phyloP scores from a whole-genome alignment of 1,140 invertebrate genomes.

The Euborellia annulipes region DNA sequence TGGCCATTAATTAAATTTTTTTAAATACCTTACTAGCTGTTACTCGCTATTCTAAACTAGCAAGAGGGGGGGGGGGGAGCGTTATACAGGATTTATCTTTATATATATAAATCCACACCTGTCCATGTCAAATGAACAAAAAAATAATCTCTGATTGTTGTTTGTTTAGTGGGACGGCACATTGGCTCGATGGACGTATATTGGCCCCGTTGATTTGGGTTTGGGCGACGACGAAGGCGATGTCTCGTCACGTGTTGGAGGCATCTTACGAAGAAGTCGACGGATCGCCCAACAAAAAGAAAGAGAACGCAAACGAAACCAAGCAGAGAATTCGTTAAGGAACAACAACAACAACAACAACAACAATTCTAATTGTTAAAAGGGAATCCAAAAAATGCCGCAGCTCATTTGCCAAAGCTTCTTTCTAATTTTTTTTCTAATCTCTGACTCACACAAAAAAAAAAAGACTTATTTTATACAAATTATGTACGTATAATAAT shows the following conservation, averaged over 20 bases:
- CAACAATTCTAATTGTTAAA: not conserved
- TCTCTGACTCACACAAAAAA: too few relatives aligned
- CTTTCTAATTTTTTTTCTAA: too few relatives aligned
- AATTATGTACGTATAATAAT: too few relatives aligned
- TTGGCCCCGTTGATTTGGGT: conserved; percentile 4
- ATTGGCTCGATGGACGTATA: conserved; percentile 36
- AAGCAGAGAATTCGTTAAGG: not conserved
- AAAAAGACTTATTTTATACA: too few relatives aligned
- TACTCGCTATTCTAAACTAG: not conserved
- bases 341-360: not conserved
- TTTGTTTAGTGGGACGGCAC: conserved; percentile 50
- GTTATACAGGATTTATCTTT: conserved; percentile 12
- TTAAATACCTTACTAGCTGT: not conserved
- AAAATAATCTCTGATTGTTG: too few relatives aligned
- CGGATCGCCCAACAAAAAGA: not conserved
- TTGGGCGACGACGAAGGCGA: conserved; percentile 5
- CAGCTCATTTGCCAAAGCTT: too few relatives aligned
- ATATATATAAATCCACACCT: too few relatives aligned
- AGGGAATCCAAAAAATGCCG: too few relatives aligned
- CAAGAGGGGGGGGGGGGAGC: too few relatives aligned
- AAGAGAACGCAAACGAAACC: not conserved
- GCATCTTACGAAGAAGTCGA: too few relatives aligned
- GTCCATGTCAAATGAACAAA: too few relatives aligned
- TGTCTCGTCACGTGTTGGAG: too few relatives aligned
- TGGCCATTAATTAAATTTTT: not conserved